phyloP scores from a whole-genome alignment of 2,797 vertebrate genomes.

The Crenichthys baileyi region DNA sequence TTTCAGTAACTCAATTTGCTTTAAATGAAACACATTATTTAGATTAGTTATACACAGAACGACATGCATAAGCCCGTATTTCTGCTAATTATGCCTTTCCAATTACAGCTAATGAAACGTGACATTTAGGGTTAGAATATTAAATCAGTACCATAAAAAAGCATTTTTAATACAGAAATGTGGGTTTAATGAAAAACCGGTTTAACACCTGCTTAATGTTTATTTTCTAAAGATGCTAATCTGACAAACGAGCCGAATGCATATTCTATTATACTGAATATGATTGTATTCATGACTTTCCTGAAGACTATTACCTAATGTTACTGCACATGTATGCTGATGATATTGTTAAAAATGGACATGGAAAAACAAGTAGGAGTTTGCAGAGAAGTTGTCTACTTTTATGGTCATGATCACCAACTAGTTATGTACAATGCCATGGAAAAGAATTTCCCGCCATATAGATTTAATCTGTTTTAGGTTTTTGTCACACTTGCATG shows the following conservation, averaged over 20 bases:
- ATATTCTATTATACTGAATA: background rate
- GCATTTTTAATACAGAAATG: background rate
- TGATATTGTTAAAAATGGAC: too few species aligned
- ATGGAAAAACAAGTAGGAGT: too few species aligned
- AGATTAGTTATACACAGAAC: background rate
- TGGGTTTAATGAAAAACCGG: background rate
- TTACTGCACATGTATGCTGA: background rate
- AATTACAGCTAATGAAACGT: background rate
- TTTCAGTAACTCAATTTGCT: background rate
- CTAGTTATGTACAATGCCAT: too few species aligned
- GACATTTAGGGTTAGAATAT: background rate
- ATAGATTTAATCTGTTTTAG: too few species aligned
- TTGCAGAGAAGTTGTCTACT: too few species aligned
- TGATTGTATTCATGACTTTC: too few species aligned
- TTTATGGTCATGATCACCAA: too few species aligned
- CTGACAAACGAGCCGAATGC: background rate
- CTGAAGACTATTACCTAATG: background rate
- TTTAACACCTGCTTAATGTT: background rate
- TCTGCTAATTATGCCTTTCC: background rate
- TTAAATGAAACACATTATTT: background rate
- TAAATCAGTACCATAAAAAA: background rate
- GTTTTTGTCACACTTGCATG: too few species aligned
- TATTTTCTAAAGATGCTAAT: background rate
- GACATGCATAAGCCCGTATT: background rate
- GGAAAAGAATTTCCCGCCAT: too few species aligned